Evolutionary conservation across 1,140 invertebrate species (phyloP).

Genomic region (Brachionus koreanus): DNA sequence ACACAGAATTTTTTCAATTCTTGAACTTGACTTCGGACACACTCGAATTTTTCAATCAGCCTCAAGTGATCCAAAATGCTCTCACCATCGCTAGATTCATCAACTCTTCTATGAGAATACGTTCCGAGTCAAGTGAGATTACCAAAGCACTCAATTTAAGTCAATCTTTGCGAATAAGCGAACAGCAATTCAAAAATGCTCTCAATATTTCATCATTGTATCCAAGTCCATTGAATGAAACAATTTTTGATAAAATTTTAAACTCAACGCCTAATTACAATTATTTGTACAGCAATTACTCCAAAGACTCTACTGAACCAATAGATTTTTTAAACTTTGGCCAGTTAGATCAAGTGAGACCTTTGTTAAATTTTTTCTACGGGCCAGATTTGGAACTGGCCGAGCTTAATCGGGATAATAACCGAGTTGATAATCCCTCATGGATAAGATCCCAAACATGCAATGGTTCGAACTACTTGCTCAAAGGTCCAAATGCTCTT

Average conservation of each 20-base stretch:
- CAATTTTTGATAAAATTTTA: conserved; percentile 11
- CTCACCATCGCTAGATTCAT: background rate
- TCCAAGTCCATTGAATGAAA: background rate
- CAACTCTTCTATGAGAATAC: background rate
- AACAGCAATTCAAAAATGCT: background rate
- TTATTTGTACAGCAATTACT: conserved; percentile 35
- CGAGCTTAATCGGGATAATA: background rate
- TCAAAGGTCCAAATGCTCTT: background rate
- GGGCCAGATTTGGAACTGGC: conserved; percentile 13
- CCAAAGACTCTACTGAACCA: background rate
- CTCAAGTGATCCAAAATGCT: background rate
- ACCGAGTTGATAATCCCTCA: background rate
- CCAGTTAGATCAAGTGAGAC: background rate
- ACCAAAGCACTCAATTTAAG: background rate
- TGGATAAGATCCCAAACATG: conserved; percentile 20
- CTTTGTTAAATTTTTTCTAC: background rate
- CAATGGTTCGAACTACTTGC: background rate
- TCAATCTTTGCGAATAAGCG: background rate
- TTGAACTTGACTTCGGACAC: conserved; percentile 49
- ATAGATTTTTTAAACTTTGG: background rate
- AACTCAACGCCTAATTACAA: conserved; percentile 29
- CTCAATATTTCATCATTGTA: background rate
- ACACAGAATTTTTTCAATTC: conserved; percentile 48
- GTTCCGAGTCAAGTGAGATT: background rate
- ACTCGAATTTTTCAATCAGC: conserved; percentile 6